Percentiles rank a stretch among this genome's conserved stretches.
These are phyloP conservation scores for Ectropis crepuscularia DNA, from an alignment of 2,888 invertebrate species.

Conservation along the genomic window DNA sequence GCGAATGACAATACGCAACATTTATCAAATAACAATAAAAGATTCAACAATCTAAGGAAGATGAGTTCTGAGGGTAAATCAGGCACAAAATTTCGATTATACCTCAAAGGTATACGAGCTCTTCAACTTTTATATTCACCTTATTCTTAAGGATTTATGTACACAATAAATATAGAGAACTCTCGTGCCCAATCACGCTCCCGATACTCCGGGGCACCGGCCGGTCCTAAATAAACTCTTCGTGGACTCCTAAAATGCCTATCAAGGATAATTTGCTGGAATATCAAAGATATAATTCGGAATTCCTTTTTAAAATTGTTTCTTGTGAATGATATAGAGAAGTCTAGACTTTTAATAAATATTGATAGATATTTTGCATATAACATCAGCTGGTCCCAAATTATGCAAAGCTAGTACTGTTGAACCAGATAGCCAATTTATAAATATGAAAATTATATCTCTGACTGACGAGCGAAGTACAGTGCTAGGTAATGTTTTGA, in stretches of 20 bases:
- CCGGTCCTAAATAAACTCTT: constrained; percentile 74
- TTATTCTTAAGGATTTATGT: constrained; percentile 74
- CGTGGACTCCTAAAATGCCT: constrained; percentile 61
- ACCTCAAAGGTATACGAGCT: constrained; percentile 50
- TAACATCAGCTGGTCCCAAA: too few species aligned
- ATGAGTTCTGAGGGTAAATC: constrained; percentile 35
- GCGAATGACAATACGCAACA: constrained; percentile 8
- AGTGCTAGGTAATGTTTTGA: too few species aligned
- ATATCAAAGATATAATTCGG: constrained; percentile 28
- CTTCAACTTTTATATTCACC: constrained; percentile 57
- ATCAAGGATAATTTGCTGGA: constrained; percentile 42
- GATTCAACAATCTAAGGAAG: constrained; percentile 14
- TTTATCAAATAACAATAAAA: constrained; percentile 15
- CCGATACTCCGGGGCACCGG: constrained; percentile 60
- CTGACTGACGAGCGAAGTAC: too few species aligned
- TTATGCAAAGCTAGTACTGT: too few species aligned
- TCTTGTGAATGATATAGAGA: constrained; percentile 8
- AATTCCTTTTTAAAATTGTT: constrained; percentile 7
- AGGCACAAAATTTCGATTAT: constrained; percentile 48
- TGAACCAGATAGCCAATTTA: too few species aligned
- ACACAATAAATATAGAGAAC: constrained; percentile 68
- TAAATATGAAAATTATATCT: too few species aligned
- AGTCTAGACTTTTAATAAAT: neutral
- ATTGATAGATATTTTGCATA: too few species aligned
- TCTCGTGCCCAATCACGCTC: constrained; percentile 71